phyloP scores from a whole-genome alignment of 2,113 vertebrate species.

The Dolichallabes microphthalmus region DNA sequence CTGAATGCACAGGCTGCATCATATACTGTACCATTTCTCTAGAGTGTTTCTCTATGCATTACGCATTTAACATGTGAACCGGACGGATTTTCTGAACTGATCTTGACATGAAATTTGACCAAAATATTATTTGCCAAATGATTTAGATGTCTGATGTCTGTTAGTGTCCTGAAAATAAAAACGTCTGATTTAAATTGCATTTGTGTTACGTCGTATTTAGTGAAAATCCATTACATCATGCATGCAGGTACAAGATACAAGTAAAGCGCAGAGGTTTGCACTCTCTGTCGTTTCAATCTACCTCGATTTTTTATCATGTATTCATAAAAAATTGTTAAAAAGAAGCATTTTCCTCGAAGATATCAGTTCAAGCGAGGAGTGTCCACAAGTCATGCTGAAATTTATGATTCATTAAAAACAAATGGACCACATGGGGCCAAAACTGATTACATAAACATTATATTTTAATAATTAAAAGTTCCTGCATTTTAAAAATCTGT shows the following conservation, averaged over 20 bases:
- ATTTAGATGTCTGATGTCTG: slow-evolving; percentile 67
- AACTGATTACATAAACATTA: too few species aligned
- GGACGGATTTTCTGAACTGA: slow-evolving; percentile 59
- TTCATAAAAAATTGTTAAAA: background rate
- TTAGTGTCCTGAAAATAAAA: slow-evolving; percentile 70
- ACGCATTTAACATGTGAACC: slow-evolving; percentile 54
- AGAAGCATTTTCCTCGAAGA: background rate
- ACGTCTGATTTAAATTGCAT: slow-evolving; percentile 51
- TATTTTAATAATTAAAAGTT: background rate
- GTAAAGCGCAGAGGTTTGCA: background rate
- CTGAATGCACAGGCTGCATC: slow-evolving; percentile 20
- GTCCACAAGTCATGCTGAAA: too few species aligned
- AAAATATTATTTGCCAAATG: slow-evolving; percentile 78
- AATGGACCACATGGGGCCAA: background rate
- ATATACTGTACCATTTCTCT: background rate
- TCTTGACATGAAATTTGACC: slow-evolving; percentile 66
- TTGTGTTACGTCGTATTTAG: background rate
- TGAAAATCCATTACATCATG: background rate
- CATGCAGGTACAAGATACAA: background rate
- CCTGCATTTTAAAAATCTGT: background rate
- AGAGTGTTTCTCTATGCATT: slow-evolving; percentile 52
- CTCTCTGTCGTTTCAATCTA: background rate
- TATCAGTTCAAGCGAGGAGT: too few species aligned
- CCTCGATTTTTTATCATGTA: background rate
- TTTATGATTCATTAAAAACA: background rate